Percentiles rank a stretch among this genome's conserved stretches.
These are phyloP conservation scores for Euborellia annulipes DNA, from an alignment of 1,140 invertebrate genomes.

Conservation along the genomic window DNA sequence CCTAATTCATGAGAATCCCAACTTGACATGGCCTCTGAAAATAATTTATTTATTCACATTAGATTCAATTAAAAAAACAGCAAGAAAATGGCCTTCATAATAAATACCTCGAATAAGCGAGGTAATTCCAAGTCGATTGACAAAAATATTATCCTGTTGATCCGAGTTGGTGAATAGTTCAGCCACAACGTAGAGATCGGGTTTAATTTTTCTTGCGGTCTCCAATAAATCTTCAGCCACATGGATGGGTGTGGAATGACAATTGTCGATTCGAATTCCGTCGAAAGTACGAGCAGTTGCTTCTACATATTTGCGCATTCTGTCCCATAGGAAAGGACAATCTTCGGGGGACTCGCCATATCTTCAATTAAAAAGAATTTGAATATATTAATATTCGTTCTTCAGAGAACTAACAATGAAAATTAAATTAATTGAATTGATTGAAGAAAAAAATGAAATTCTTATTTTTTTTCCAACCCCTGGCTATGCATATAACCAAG, in stretches of 20 bases:
- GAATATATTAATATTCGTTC: conserved; percentile 4
- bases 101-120: conserved; percentile 92
- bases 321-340: conserved; percentile 84
- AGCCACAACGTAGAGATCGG: conserved; percentile 90
- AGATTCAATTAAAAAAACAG: conserved; percentile 3
- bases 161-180: conserved; percentile 97
- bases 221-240: conserved; percentile 81
- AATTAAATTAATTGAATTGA: conserved; percentile 2
- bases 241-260: conserved; percentile 94
- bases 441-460: too few relatives aligned
- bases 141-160: conserved; percentile 90
- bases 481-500: conserved; percentile 70
- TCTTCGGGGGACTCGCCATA: conserved; percentile 81
- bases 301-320: conserved; percentile 85
- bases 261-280: conserved; percentile 93
- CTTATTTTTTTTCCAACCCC: too few relatives aligned
- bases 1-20: conserved; percentile 86
- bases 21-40: conserved; percentile 77
- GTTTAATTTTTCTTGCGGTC: conserved; percentile 68
- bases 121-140: conserved; percentile 94
- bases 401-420: neutral
- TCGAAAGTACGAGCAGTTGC: conserved; percentile 85
- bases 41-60: conserved; percentile 10
- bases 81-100: too few relatives aligned
- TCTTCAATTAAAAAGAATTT: conserved; percentile 24